Base-by-base conservation (phyloP, 2,888 invertebrate species). In the Melieria picta region DNA sequence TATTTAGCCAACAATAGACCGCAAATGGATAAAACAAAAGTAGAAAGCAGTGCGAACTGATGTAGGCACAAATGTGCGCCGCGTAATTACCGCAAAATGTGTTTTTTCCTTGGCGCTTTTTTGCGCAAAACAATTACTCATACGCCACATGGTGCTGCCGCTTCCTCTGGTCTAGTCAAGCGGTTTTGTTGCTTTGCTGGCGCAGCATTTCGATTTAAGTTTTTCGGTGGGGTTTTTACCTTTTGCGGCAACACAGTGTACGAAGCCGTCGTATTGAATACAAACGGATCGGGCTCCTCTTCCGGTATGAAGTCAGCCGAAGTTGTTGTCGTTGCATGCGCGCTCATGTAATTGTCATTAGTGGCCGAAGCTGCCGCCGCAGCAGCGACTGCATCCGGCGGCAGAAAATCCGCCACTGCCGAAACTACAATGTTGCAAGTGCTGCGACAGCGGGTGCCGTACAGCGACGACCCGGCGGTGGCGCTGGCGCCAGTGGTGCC, bases 351-450 rank as follows among this genome's bases (percentile, higher is more conserved):
- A 50, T 55, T 69, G 50, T 72, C 69, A 46, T 71, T 66, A 43
- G 42, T 61, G 50, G 56, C 30, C 50, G 70, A 43, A 9, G 65
- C 48, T 11, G 62, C 46, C 16, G 13, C 42, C 11, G 66, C 68
- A 9, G 66, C 74, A 42, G 46, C 56, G 7, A 47, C 69, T 13
- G 70, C 70, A 7, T 72, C 63, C 7, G 75, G 56, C 6, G 84
- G 80, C 77, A 85, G 77, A 72, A 87, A 85, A 75, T 87, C 83
- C 55, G 87, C 82, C 74, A 88, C 88, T 4, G 89, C 87, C 7
- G 91, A 90, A 61, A 93, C 87, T 11, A 91, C 89, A 69, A 93
- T 92, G 80, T 90, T 92, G 80, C 91, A 92, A 0, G 92, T 92
- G 83, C 91, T 92, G 75, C 88, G 89, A 80, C 92, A 92, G 67